phyloP scores from a whole-genome alignment of 1,140 invertebrate species.

The Chironomus striatipennis region DNA sequence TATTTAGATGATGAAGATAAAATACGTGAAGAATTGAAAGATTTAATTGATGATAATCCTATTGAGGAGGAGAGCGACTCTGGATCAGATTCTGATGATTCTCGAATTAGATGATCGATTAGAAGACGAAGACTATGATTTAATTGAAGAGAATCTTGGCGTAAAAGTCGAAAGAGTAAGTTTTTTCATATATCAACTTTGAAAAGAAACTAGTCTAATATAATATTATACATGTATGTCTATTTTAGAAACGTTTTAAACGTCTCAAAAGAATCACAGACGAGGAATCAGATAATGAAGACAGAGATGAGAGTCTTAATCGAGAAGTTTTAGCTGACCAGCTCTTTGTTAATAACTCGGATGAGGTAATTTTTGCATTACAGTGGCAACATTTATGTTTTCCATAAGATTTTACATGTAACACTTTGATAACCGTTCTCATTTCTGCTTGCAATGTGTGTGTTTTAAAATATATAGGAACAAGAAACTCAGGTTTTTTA shows the following conservation, averaged over 20 bases:
- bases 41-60: constrained; percentile 90
- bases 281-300: constrained; percentile 75
- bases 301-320: constrained; percentile 61
- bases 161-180: constrained; percentile 84
- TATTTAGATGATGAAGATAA: constrained; percentile 76
- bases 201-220: not conserved
- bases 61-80: constrained; percentile 75
- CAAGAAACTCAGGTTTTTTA: not conserved
- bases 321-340: constrained; percentile 83
- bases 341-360: constrained; percentile 66
- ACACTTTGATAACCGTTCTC: not conserved
- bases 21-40: constrained; percentile 75
- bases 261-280: constrained; percentile 73
- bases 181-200: constrained; percentile 32
- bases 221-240: not conserved
- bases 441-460: constrained; percentile 6
- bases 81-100: constrained; percentile 57
- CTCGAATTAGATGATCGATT: constrained; percentile 80
- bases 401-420: constrained; percentile 1
- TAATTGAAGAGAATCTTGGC: constrained; percentile 97
- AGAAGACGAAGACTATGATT: constrained; percentile 96
- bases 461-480: not conserved
- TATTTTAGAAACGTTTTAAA: constrained; percentile 75
- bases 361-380: constrained; percentile 56
- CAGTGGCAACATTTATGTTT: not conserved